Conservation (phyloP, 2,797 vertebrate species). For the Catostomus latipinnis region DNA sequence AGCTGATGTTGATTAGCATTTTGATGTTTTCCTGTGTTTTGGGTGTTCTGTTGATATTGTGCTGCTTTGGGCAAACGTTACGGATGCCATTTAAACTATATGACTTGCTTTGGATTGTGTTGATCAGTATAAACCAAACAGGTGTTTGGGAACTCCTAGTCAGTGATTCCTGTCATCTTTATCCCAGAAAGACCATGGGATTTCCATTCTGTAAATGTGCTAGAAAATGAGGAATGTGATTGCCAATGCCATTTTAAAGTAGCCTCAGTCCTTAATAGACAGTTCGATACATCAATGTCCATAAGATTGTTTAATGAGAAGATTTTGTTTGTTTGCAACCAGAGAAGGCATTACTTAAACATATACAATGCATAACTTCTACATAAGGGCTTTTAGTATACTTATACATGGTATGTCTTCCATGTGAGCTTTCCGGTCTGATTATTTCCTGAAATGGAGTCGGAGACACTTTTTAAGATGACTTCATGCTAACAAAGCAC, state of each 20-base stretch:
- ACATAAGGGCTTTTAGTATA: conserved; percentile 62
- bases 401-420: conserved; percentile 51
- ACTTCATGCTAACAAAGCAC: conserved; percentile 59
- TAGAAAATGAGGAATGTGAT: conserved; percentile 54
- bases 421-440: conserved; percentile 55
- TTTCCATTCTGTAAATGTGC: conserved; percentile 33
- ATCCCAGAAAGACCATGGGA: conserved; percentile 47
- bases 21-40: conserved; percentile 59
- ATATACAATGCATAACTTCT: conserved; percentile 56
- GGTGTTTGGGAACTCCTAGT: conserved; percentile 43
- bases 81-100: conserved; percentile 47
- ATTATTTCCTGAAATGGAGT: conserved; percentile 51
- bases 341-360: conserved; percentile 46
- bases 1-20: conserved; percentile 54
- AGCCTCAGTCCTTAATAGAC: conserved; percentile 42
- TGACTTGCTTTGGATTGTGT: conserved; percentile 47
- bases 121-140: conserved; percentile 49
- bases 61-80: conserved; percentile 54
- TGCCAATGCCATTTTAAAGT: conserved; percentile 50
- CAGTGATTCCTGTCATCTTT: conserved; percentile 48
- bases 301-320: conserved; percentile 37
- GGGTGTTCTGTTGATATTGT: conserved; percentile 59
- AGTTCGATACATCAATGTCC: conserved; percentile 42
- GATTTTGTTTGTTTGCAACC: conserved; percentile 44
- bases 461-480: conserved; percentile 54